Evolutionary conservation across 1,140 invertebrate genomes (phyloP).

Genomic region (Ericerus pela): DNA sequence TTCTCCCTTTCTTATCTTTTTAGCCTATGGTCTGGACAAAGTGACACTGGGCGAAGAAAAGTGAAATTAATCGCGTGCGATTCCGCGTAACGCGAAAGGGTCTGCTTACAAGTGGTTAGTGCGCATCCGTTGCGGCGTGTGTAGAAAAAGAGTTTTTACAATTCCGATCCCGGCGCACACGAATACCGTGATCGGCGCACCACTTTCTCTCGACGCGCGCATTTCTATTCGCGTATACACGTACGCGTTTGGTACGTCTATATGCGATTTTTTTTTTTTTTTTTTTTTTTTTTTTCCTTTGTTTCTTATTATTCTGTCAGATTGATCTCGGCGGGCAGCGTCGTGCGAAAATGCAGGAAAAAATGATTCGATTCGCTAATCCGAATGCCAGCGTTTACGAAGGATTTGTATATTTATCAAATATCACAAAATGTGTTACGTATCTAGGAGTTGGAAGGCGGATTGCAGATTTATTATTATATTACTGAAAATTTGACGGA

Average conservation of each 20-base stretch:
- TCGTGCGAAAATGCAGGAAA: too few relatives aligned
- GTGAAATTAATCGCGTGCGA: slow-evolving; percentile 5
- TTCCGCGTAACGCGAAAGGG: neutral
- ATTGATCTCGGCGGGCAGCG: neutral
- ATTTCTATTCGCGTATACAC: neutral
- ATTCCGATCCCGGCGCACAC: neutral
- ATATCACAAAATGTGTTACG: too few relatives aligned
- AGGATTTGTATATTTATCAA: too few relatives aligned
- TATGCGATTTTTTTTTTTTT: too few relatives aligned
- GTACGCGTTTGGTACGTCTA: too few relatives aligned
- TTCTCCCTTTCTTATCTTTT: neutral
- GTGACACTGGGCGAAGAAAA: slow-evolving; percentile 1
- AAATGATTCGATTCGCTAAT: too few relatives aligned
- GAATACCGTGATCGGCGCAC: neutral
- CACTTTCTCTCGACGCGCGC: neutral
- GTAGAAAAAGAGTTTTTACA: neutral
- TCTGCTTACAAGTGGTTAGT: neutral
- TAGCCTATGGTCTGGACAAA: neutral
- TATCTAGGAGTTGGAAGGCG: too few relatives aligned
- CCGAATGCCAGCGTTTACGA: too few relatives aligned
- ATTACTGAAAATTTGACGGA: too few relatives aligned
- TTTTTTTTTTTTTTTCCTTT: too few relatives aligned
- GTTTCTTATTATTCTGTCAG: too few relatives aligned
- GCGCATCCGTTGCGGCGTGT: neutral
- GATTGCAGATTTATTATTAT: too few relatives aligned